These are phyloP conservation scores for Pipra filicauda DNA, from an alignment of 2,113 vertebrate genomes.

Conservation along the genomic window DNA sequence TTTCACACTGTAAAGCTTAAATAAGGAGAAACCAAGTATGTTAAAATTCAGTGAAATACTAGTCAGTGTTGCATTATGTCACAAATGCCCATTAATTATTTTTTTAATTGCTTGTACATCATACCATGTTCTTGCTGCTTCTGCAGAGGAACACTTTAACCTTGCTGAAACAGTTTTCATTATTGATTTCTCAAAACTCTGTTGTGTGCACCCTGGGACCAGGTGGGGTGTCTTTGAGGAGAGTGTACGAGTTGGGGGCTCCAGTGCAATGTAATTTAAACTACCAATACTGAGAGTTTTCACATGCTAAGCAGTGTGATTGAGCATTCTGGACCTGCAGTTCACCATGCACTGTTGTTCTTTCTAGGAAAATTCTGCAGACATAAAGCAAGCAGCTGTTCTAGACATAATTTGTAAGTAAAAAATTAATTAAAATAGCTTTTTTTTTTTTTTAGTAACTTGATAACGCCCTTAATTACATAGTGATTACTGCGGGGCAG, in stretches of 20 bases:
- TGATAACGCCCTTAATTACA: not conserved
- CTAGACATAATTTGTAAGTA: conserved; percentile 91
- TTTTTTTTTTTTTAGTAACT: not conserved
- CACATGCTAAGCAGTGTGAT: not conserved
- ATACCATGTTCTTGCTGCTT: not conserved
- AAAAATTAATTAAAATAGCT: not conserved
- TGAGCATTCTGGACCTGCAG: not conserved
- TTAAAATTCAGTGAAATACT: not conserved
- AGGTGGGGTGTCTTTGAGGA: not conserved
- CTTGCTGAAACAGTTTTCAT: not conserved
- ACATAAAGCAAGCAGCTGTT: conserved; percentile 76
- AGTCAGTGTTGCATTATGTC: not conserved
- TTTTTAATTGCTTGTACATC: not conserved
- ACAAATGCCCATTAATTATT: not conserved
- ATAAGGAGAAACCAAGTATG: not conserved
- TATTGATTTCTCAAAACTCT: not conserved
- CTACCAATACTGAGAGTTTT: not conserved
- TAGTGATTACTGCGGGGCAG: too few relatives aligned
- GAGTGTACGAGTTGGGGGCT: accelerated
- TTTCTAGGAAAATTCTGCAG: conserved; percentile 77
- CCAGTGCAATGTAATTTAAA: not conserved
- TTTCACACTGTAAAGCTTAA: not conserved
- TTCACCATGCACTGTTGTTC: not conserved
- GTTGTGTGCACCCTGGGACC: not conserved
- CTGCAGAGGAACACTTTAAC: not conserved